phyloP scores from a whole-genome alignment of 1,140 invertebrate genomes.

The Zaprionus nigranus region DNA sequence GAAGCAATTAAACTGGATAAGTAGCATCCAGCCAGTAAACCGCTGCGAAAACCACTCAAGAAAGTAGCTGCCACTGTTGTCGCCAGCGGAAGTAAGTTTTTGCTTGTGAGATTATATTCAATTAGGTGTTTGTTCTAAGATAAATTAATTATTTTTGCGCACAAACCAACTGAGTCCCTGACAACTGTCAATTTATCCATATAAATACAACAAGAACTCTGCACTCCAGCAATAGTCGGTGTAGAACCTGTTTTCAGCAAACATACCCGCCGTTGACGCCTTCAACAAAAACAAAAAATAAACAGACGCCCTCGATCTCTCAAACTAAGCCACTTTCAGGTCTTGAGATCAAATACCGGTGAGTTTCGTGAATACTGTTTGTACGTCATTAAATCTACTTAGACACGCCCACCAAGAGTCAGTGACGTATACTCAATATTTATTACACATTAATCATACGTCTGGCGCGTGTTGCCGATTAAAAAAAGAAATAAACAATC shows the following conservation, averaged over 20 bases:
- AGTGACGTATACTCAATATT: slow-evolving; percentile 58
- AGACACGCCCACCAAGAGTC: slow-evolving; percentile 62
- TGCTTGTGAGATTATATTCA: slow-evolving; percentile 61
- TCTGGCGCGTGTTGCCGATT: slow-evolving; percentile 73
- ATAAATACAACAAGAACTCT: slow-evolving; percentile 81
- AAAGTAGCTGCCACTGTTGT: slow-evolving; percentile 49
- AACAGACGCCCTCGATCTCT: slow-evolving; percentile 25
- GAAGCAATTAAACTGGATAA: slow-evolving; percentile 77
- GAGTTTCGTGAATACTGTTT: slow-evolving; percentile 47
- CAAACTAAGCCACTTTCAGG: slow-evolving; percentile 23
- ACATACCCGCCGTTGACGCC: slow-evolving; percentile 60
- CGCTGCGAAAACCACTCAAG: slow-evolving; percentile 72
- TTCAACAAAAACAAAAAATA: slow-evolving; percentile 18
- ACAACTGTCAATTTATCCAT: slow-evolving; percentile 50
- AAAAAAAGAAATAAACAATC: slow-evolving; percentile 51
- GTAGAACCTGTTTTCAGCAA: slow-evolving; percentile 74
- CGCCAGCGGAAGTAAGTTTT: slow-evolving; percentile 71
- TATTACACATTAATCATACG: slow-evolving; percentile 60
- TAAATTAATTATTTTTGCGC: slow-evolving; percentile 71
- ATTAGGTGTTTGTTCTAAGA: slow-evolving; percentile 70
- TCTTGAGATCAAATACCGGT: slow-evolving; percentile 64
- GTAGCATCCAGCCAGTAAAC: slow-evolving; percentile 59
- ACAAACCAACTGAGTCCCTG: slow-evolving; percentile 26
- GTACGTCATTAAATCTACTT: slow-evolving; percentile 62
- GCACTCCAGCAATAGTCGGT: slow-evolving; percentile 56